phyloP scores from a whole-genome alignment of 2,888 invertebrate species.

The Mycalesis mineus region DNA sequence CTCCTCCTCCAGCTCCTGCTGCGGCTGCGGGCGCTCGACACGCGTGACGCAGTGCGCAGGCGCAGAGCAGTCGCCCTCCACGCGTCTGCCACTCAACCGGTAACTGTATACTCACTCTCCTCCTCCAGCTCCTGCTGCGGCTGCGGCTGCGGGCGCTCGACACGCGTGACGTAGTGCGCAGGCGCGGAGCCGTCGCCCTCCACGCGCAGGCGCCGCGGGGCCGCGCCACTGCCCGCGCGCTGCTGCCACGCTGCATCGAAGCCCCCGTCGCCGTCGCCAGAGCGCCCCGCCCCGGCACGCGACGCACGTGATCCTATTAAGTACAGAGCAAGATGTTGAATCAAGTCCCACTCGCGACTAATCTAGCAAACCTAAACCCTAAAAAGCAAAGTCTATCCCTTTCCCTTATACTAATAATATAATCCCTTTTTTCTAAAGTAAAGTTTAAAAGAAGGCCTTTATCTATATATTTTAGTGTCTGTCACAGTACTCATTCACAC shows the following conservation, averaged over 20 bases:
- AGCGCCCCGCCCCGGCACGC: constrained; percentile 15
- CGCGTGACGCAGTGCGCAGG: too few species aligned
- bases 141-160: constrained; percentile 43
- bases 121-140: constrained; percentile 39
- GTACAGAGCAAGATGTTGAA: background rate
- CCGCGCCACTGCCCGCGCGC: constrained; percentile 31
- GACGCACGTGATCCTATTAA: background rate
- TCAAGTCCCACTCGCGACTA: background rate
- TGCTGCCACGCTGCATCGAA: constrained; percentile 55
- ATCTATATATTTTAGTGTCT: too few species aligned
- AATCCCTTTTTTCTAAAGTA: too few species aligned
- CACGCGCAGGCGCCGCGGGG: constrained; percentile 53
- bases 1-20: too few species aligned
- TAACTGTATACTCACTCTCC: constrained; percentile 58
- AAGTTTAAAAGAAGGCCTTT: too few species aligned
- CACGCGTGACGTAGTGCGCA: constrained; percentile 56
- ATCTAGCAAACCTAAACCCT: background rate
- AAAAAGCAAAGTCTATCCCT: too few species aligned
- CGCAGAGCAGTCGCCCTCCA: too few species aligned
- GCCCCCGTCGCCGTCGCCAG: constrained; percentile 44
- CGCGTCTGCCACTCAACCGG: too few species aligned
- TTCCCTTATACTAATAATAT: too few species aligned
- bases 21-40: too few species aligned
- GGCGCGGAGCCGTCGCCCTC: constrained; percentile 55
- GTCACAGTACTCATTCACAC: too few species aligned